Percentiles rank a stretch among this genome's conserved stretches.
Evolutionary conservation across 2,113 vertebrate genomes (phyloP).

Genomic region (Larimichthys crocea): DNA sequence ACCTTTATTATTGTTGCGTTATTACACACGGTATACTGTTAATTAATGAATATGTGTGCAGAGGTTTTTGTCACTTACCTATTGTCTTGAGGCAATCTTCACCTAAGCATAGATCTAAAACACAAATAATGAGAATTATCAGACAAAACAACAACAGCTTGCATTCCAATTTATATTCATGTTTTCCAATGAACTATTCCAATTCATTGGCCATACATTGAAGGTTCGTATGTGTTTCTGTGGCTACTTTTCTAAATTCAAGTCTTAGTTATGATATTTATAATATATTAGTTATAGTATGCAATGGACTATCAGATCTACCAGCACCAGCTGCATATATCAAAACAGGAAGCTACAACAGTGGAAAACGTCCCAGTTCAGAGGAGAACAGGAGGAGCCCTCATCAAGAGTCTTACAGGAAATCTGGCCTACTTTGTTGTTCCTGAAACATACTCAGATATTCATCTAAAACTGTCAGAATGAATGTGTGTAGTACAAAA

Average conservation of each 20-base stretch:
- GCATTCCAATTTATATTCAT: background rate
- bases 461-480: background rate
- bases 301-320: background rate
- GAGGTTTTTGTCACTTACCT: constrained; percentile 37
- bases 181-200: background rate
- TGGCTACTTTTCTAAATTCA: background rate
- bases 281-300: too few species aligned
- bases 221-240: background rate
- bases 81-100: constrained; percentile 5
- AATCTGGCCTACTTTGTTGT: background rate
- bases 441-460: background rate
- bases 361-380: too few species aligned
- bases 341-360: background rate
- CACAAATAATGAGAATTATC: constrained; percentile 16
- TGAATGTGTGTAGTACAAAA: background rate
- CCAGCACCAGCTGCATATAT: background rate
- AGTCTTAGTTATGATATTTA: background rate
- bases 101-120: constrained; percentile 56
- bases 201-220: background rate
- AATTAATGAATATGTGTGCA: background rate
- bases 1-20: background rate
- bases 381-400: too few species aligned
- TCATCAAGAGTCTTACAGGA: background rate
- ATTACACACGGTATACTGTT: background rate
- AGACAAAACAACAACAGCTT: constrained; percentile 1